phyloP scores from a whole-genome alignment of 2,113 vertebrate genomes.

The Oreotrochilus melanogaster region DNA sequence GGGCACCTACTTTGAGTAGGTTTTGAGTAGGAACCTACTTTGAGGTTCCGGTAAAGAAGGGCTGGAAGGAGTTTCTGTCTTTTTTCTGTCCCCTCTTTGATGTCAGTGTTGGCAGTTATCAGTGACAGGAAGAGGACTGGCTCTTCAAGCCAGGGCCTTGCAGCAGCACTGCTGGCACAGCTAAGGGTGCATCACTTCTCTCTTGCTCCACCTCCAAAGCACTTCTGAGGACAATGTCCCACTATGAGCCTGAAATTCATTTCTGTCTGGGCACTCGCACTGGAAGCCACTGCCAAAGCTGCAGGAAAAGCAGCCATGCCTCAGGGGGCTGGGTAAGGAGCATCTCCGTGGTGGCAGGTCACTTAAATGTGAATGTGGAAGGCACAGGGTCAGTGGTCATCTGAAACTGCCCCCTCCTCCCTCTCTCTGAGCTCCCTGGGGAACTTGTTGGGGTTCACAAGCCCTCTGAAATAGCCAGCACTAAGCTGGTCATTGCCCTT shows the following conservation, averaged over 20 bases:
- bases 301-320: neutral
- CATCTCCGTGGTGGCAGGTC: neutral
- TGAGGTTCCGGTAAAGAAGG: neutral
- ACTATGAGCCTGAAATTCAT: neutral
- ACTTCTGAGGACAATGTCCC: accelerated
- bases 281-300: neutral
- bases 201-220: accelerated
- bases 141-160: neutral
- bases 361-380: neutral
- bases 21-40: too few species aligned
- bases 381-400: neutral
- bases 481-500: neutral
- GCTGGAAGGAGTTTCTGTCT: neutral
- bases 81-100: neutral
- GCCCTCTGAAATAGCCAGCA: neutral
- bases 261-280: neutral
- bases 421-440: neutral
- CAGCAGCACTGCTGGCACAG: neutral
- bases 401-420: neutral
- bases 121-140: neutral
- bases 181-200: neutral
- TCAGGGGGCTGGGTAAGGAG: neutral
- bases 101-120: neutral
- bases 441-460: neutral
- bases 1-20: neutral